A percentile compares a stretch with the other conserved stretches of the same genome.
phyloP scores from a whole-genome alignment of 2,888 invertebrate genomes.

The Sphinx pinastri region DNA sequence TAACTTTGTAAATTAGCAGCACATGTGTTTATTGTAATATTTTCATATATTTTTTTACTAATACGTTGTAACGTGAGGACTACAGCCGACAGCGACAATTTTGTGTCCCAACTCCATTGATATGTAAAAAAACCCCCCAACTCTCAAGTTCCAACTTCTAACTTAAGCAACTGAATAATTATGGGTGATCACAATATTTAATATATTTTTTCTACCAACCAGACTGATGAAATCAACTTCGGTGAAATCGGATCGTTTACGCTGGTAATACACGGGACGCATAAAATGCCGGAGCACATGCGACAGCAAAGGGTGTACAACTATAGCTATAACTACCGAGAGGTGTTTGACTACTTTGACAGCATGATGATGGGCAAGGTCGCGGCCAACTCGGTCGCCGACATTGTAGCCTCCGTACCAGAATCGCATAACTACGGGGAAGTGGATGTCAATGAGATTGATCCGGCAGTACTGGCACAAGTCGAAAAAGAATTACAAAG shows the following conservation, averaged over 20 bases:
- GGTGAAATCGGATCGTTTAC: constrained; percentile 85
- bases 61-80: too few relatives aligned
- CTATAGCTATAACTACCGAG: constrained; percentile 69
- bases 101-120: too few relatives aligned
- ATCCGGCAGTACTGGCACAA: constrained; percentile 55
- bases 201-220: constrained; percentile 22
- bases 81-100: too few relatives aligned
- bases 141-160: too few relatives aligned
- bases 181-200: too few relatives aligned
- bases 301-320: constrained; percentile 79
- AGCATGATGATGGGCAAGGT: constrained; percentile 41
- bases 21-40: too few relatives aligned
- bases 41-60: too few relatives aligned
- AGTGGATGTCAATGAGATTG: constrained; percentile 44
- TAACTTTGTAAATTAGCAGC: too few relatives aligned
- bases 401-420: constrained; percentile 49
- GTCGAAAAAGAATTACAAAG: constrained; percentile 67
- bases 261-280: constrained; percentile 90
- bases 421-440: constrained; percentile 48
- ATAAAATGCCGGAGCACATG: constrained; percentile 86
- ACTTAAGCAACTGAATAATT: too few relatives aligned
- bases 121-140: too few relatives aligned
- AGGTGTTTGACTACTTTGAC: constrained; percentile 48
- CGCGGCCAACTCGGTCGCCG: constrained; percentile 45
- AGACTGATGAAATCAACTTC: constrained; percentile 74